Conservation (phyloP, 2,888 invertebrate genomes). For the Rhagophthalmus giganteus region DNA sequence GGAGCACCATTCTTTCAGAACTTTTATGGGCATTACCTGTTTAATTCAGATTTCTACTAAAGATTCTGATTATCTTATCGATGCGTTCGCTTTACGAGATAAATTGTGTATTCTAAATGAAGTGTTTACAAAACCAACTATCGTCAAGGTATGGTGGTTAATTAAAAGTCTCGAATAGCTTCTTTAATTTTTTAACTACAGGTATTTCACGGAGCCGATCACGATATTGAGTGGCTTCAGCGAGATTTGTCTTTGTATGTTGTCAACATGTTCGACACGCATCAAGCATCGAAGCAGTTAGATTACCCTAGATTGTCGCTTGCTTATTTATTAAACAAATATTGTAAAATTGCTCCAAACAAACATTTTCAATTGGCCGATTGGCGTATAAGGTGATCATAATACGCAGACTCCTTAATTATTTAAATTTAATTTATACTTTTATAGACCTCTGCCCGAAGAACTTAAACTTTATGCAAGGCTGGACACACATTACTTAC, state of each 20-base stretch:
- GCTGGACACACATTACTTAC: conserved; percentile 91
- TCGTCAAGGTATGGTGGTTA: conserved; percentile 73
- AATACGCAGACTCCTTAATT: too few relatives aligned
- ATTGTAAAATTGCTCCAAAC: conserved; percentile 78
- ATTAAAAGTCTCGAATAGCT: conserved; percentile 1
- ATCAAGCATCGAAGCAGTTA: conserved; percentile 80
- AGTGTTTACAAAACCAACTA: conserved; percentile 84
- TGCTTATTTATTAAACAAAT: conserved; percentile 75
- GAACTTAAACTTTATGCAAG: conserved; percentile 85
- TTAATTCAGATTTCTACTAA: conserved; percentile 91
- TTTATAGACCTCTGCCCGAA: conserved; percentile 74
- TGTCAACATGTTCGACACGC: conserved; percentile 97
- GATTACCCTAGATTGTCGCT: conserved; percentile 72
- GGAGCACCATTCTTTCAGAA: conserved; percentile 90
- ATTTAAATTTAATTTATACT: too few relatives aligned
- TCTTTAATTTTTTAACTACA: conserved; percentile 45
- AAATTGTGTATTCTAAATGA: conserved; percentile 83
- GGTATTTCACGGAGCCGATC: conserved; percentile 91
- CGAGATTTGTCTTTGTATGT: conserved; percentile 92
- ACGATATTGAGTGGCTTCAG: conserved; percentile 92
- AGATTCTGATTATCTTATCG: conserved; percentile 83
- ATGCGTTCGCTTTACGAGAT: conserved; percentile 81
- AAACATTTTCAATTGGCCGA: conserved; percentile 94
- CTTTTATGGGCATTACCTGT: conserved; percentile 93
- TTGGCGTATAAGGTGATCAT: conserved; percentile 78